These are phyloP conservation scores for Drosophila sordidapex DNA, from an alignment of 2,888 invertebrate species.

Conservation along the genomic window DNA sequence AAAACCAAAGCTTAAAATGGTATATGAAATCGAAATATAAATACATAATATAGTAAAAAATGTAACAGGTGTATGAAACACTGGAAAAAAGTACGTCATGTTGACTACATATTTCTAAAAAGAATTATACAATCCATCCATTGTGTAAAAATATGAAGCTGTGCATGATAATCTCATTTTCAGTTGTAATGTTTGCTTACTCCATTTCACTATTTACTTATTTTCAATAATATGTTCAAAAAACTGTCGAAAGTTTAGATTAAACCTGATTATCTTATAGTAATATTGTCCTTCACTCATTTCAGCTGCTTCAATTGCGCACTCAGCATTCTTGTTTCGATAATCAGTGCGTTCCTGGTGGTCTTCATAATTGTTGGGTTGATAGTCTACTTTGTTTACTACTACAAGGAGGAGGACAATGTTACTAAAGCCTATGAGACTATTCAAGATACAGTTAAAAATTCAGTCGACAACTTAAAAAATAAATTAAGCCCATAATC, in stretches of 20 bases:
- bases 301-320: slow-evolving; percentile 81
- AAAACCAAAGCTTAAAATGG: background rate
- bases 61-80: background rate
- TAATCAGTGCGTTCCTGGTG: slow-evolving; percentile 78
- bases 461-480: slow-evolving; percentile 47
- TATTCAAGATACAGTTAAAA: slow-evolving; percentile 51
- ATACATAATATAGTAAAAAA: background rate
- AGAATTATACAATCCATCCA: background rate
- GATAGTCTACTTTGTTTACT: slow-evolving; percentile 73
- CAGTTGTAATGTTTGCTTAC: background rate
- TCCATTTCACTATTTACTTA: background rate
- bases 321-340: slow-evolving; percentile 75
- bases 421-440: slow-evolving; percentile 39
- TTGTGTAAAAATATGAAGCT: background rate
- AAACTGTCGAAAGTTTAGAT: background rate
- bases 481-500: slow-evolving; percentile 39
- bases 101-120: background rate
- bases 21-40: background rate
- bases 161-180: background rate
- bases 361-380: slow-evolving; percentile 75
- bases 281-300: slow-evolving; percentile 5
- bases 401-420: slow-evolving; percentile 73
- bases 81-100: background rate
- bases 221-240: background rate
- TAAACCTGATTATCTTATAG: background rate